Conservation (phyloP, 2,888 invertebrate genomes). For the Phalera bucephala region DNA sequence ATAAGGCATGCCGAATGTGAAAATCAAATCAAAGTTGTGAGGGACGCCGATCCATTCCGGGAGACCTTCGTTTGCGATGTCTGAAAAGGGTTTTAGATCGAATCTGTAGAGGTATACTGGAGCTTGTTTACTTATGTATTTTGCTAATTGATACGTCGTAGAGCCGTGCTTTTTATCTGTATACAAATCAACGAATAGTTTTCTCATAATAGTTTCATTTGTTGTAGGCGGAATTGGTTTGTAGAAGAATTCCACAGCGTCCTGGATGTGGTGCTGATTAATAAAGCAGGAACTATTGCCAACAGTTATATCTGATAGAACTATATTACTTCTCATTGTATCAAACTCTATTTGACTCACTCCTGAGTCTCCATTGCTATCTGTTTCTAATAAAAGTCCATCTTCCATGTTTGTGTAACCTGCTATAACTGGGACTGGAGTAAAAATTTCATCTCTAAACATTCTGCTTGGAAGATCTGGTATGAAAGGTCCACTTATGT, state of each 20-base stretch:
- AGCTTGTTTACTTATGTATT: constrained; percentile 83
- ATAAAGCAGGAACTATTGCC: constrained; percentile 83
- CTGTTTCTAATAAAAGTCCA: constrained; percentile 84
- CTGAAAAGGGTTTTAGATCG: constrained; percentile 88
- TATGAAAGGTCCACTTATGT: constrained; percentile 86
- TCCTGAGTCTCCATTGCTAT: constrained; percentile 83
- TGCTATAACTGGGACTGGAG: constrained; percentile 88
- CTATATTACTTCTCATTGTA: constrained; percentile 84
- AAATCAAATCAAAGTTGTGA: constrained; percentile 91
- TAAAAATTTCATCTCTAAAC: constrained; percentile 84
- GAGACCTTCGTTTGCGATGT: constrained; percentile 84
- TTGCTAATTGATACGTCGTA: constrained; percentile 87
- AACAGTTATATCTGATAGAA: constrained; percentile 83
- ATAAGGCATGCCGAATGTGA: constrained; percentile 91
- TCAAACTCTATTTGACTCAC: constrained; percentile 84
- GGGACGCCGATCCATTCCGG: constrained; percentile 92
- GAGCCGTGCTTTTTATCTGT: constrained; percentile 90
- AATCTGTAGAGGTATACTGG: constrained; percentile 89
- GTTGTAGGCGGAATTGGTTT: constrained; percentile 85
- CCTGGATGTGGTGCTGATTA: constrained; percentile 86
- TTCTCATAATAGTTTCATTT: constrained; percentile 84
- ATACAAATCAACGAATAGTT: constrained; percentile 87
- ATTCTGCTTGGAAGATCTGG: constrained; percentile 85
- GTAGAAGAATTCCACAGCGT: constrained; percentile 90
- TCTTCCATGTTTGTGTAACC: constrained; percentile 93